Percentiles rank a stretch among this genome's conserved stretches.
Conservation (phyloP, 2,888 invertebrate species). For the Cephus rjabovi region DNA sequence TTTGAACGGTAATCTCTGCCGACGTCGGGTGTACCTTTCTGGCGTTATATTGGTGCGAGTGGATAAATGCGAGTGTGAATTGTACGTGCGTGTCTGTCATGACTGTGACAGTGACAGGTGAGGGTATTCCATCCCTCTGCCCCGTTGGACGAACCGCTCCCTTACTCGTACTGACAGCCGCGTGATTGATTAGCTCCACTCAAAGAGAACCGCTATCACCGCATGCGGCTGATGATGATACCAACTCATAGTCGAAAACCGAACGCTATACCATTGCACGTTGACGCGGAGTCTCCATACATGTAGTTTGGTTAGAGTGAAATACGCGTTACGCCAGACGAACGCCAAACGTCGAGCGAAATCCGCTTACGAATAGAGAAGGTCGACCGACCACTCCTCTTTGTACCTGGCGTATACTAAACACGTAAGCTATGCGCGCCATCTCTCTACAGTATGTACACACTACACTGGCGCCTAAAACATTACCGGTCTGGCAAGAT, state of each 20-base stretch:
- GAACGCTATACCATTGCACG: conserved; percentile 8
- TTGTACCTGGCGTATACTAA: not conserved
- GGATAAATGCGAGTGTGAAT: conserved; percentile 12
- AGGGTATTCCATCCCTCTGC: conserved; percentile 28
- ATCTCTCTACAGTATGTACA: not conserved
- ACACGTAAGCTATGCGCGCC: not conserved
- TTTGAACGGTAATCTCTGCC: conserved; percentile 42
- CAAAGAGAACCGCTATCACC: conserved; percentile 53
- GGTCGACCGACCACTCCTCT: not conserved
- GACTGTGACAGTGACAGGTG: conserved; percentile 45
- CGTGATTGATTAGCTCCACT: conserved; percentile 49
- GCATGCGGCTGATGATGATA: conserved; percentile 25
- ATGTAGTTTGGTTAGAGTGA: not conserved
- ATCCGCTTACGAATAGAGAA: not conserved
- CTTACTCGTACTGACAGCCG: conserved; percentile 41
- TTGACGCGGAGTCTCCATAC: not conserved
- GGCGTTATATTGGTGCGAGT: conserved; percentile 3
- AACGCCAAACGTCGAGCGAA: not conserved
- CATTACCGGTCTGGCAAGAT: not conserved
- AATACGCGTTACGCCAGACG: not conserved
- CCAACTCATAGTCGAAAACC: conserved; percentile 10
- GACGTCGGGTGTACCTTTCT: conserved; percentile 27
- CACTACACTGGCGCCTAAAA: not conserved
- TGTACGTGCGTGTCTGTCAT: conserved; percentile 27
- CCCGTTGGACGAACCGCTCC: conserved; percentile 16